Percentiles rank a stretch among this genome's conserved stretches.
phyloP scores from a whole-genome alignment of 2,888 invertebrate genomes.

The Dendrolimus pini region DNA sequence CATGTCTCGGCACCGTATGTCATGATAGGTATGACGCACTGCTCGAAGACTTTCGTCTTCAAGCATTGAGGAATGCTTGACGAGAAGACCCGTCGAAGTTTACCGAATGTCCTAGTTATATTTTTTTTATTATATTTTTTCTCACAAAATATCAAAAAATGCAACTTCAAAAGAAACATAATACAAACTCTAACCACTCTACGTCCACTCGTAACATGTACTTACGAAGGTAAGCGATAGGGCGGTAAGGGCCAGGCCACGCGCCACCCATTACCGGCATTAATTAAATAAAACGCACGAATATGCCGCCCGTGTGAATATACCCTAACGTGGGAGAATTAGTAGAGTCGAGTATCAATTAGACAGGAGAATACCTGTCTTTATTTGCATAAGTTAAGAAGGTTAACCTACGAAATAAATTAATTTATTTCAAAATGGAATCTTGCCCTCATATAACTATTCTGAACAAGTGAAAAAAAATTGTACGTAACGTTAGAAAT shows the following conservation, averaged over 20 bases:
- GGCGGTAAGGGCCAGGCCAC: conserved; percentile 8
- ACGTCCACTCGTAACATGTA: conserved; percentile 1
- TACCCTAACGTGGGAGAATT: conserved; percentile 4
- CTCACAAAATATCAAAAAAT: neutral
- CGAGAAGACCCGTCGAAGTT: no score
- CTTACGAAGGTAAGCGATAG: neutral
- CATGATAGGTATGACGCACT: no score
- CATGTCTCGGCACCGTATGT: no score
- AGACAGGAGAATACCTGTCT: neutral
- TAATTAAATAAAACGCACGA: conserved; percentile 17
- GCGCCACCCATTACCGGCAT: conserved; percentile 13
- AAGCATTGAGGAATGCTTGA: no score
- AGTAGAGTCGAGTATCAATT: neutral
- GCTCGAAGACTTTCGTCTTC: no score
- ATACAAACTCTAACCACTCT: neutral
- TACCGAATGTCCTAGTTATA: no score
- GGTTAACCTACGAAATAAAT: neutral
- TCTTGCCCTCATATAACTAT: neutral
- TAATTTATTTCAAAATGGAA: no score
- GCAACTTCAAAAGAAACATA: neutral
- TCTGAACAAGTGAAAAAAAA: neutral
- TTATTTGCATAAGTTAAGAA: neutral
- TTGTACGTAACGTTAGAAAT: neutral
- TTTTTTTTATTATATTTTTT: neutral
- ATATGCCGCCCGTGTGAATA: conserved; percentile 13